Evolutionary conservation across 2,888 invertebrate species (phyloP), one percentile per base, ranked within the genome.

Genomic region (Ophioninae sp.): DNA sequence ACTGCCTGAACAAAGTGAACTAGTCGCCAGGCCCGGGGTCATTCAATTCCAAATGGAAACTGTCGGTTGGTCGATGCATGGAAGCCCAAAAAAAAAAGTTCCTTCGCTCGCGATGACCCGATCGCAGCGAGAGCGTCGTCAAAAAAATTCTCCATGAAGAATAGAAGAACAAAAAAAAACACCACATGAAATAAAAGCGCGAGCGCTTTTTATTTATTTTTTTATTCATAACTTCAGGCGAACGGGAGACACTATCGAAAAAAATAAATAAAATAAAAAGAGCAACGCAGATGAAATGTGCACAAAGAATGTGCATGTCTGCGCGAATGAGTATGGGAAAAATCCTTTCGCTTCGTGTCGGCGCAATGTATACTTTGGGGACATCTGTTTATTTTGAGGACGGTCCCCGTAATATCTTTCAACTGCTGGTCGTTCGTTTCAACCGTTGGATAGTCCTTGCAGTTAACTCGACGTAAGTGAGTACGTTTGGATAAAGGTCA

Each of bases 221-320:
- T 51, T 44, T 51, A 17, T 63, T 30, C 68, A 68, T 68, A 51
- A 51, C 68, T 68, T 51, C 23, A 51, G 68, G 20, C n/a, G 51
- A 41, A 22, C 8, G 20, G 37, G 10, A 71, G 58, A 13, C 17
- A 3, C 51, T 51, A 10, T 17, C 44, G 39, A 37, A 20, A 41
- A 56, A 72, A 72, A 56, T 56, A 67, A 59, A 75, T 20, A 23
- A 56, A 69, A 67, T 39, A 75, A 30, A 23, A 1, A 20, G 37
- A 41, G 6, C 13, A 39, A 41, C 58, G 73, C 61, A 41, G 9
- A 41, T 63, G 39, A n/a, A 44, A 39, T 5, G 39, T 8, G 39
- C 39, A 39, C 39, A 39, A 39, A 39, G 39, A 39, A 41, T 20
- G 59, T 81, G 56, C 30, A 58, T 72, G 37, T 39, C 5, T 58